A percentile compares a stretch with the other conserved stretches of the same genome.
phyloP scores from a whole-genome alignment of 2,113 vertebrate genomes.

The Oxyruncus cristatus region DNA sequence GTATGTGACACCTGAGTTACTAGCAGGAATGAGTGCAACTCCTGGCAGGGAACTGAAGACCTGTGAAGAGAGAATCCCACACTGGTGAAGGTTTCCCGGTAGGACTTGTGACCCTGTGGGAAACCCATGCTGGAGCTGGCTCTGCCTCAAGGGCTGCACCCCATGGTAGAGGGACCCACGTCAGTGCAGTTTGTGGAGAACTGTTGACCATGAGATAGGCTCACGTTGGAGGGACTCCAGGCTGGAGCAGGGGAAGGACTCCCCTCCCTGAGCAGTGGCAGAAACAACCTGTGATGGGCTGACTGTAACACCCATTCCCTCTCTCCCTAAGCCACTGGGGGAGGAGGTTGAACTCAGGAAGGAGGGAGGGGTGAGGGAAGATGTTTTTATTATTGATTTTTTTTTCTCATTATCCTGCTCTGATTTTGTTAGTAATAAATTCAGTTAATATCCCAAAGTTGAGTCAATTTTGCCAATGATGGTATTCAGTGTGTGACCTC shows the following conservation, averaged over 20 bases:
- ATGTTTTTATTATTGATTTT: background rate
- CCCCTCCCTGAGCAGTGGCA: background rate
- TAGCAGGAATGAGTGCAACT: background rate
- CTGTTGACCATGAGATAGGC: background rate
- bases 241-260: background rate
- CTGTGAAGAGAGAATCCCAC: background rate
- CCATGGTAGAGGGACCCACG: accelerated
- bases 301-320: background rate
- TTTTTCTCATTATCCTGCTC: background rate
- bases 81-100: background rate
- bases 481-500: background rate
- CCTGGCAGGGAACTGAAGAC: background rate
- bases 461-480: background rate
- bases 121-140: background rate
- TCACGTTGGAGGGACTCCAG: accelerated
- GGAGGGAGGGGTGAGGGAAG: background rate
- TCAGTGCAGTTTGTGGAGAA: background rate
- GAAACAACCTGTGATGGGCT: background rate
- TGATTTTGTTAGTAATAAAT: background rate
- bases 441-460: background rate
- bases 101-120: background rate
- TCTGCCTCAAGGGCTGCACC: too few relatives aligned
- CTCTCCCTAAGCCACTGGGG: too few relatives aligned
- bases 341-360: background rate
- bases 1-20: background rate